Conservation (phyloP, 2,113 vertebrate genomes). For the Fulmarus glacialis region DNA sequence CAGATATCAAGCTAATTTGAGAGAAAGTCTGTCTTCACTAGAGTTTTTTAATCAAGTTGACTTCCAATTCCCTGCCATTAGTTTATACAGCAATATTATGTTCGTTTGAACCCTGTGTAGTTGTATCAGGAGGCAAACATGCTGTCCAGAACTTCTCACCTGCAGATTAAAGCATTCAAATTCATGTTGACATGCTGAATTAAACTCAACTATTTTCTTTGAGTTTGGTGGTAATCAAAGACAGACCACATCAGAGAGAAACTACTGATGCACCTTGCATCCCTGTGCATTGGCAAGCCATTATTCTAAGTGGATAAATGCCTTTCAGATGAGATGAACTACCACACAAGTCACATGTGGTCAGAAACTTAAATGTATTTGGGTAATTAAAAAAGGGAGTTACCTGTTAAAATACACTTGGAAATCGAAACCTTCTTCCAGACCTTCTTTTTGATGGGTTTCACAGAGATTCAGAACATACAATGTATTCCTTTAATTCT, state of each 20-base stretch:
- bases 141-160: neutral
- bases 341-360: neutral
- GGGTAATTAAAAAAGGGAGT: neutral
- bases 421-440: neutral
- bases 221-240: neutral
- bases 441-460: neutral
- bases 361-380: neutral
- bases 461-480: neutral
- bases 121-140: neutral
- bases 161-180: neutral
- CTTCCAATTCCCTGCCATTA: neutral
- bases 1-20: neutral
- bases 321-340: neutral
- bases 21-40: neutral
- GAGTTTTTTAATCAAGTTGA: neutral
- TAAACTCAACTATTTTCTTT: neutral
- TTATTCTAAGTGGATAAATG: neutral
- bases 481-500: neutral
- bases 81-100: neutral
- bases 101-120: neutral
- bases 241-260: neutral
- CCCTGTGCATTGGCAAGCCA: fast-evolving
- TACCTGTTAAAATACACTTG: neutral
- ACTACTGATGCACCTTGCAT: neutral
- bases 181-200: neutral